Evolutionary conservation across 2,113 vertebrate genomes (phyloP).

Genomic region (Morone chrysops): DNA sequence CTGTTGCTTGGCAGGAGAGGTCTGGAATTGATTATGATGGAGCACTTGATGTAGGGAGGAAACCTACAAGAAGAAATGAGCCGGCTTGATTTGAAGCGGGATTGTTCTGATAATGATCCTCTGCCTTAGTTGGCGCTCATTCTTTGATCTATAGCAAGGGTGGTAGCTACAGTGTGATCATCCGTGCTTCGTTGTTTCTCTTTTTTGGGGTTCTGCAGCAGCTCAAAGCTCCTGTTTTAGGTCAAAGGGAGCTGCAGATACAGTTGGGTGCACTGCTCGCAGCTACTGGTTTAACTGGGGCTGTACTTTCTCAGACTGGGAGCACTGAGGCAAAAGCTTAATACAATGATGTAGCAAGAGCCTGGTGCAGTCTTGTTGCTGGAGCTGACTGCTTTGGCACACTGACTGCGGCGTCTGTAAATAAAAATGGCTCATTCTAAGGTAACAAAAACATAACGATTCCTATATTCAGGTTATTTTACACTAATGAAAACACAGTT

Average conservation of each 20-base stretch:
- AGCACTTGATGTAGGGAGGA: slow-evolving; percentile 57
- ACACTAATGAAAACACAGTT: too few species aligned
- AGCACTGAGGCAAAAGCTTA: slow-evolving; percentile 16
- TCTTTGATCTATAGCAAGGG: neutral
- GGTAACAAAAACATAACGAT: too few species aligned
- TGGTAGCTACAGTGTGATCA: neutral
- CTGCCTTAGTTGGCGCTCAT: slow-evolving; percentile 1
- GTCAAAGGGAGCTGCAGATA: neutral
- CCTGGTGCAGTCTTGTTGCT: neutral
- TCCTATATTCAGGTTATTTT: too few species aligned
- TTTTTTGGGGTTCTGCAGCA: neutral
- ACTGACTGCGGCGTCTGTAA: neutral
- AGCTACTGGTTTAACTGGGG: slow-evolving; percentile 28
- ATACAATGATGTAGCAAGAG: slow-evolving; percentile 1
- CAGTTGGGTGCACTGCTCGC: neutral
- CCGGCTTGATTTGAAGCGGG: slow-evolving; percentile 43
- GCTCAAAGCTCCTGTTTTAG: neutral
- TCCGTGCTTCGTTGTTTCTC: neutral
- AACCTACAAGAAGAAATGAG: slow-evolving; percentile 40
- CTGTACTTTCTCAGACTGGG: neutral
- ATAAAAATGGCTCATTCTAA: too few species aligned
- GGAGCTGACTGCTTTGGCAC: slow-evolving; percentile 7
- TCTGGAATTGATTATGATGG: slow-evolving; percentile 69
- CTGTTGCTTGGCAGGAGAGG: slow-evolving; percentile 61
- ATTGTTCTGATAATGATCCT: slow-evolving; percentile 9